Evolutionary conservation across 1,140 invertebrate species (phyloP), one percentile per base, ranked within the genome.

Genomic region (Stegodyphus dumicola): DNA sequence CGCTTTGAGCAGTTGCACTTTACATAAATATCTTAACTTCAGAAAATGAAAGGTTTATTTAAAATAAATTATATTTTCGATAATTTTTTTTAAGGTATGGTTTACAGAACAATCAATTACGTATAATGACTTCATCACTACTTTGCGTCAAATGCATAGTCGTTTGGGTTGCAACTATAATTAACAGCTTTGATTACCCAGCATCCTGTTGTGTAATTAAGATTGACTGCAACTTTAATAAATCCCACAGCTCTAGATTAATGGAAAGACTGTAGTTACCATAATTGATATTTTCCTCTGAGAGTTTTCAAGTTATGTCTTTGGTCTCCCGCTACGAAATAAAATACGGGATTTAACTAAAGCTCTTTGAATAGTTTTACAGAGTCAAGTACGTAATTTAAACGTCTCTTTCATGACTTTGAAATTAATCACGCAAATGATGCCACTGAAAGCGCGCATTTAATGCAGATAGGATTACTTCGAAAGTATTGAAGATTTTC

Each of bases 151-250:
- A 33, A 33, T 33, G 33, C 51, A 54, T n/a, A 4, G 65, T 18
- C 51, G 18, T 67, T 52, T 15, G 9, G 9, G 15, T 11, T 69
- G 48, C 49, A 53, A 53, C n/a, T 11, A 15, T 70, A 80, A 80
- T 80, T 80, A 80, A 80, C 67, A 80, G 48, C 67, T 33, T 70
- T 60, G 53, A 70, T 56, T 49, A 60, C 10, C 48, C 52, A 18
- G 4, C 53, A 15, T 49, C 49, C 66, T 33, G n/a, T 48, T 13
- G 48, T 49, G 33, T 71, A 71, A 71, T 71, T 71, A 71, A 71
- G 13, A 71, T 80, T 18, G 53, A 60, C n/a, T 17, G 15, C 49
- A 18, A 71, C 70, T 60, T 48, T 71, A 71, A 80, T 56, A 71
- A 11, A 15, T 60, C 18, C 33, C 33, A 33, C 33, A 33, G 33